These are phyloP conservation scores for Mobula hypostoma DNA, from an alignment of 2,113 vertebrate genomes.

Conservation along the genomic window DNA sequence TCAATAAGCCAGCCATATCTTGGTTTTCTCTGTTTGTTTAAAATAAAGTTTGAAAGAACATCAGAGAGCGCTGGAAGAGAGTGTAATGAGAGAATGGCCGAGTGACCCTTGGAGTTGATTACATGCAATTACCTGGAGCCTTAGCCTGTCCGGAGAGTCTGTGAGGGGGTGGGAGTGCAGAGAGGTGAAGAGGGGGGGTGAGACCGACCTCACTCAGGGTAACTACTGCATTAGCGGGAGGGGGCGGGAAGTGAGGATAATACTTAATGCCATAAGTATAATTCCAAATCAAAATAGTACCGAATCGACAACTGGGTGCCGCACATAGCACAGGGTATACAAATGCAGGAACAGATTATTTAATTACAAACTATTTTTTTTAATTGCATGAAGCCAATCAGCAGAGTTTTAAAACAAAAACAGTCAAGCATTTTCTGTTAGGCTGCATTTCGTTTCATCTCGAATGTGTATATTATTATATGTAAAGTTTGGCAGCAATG, in stretches of 20 bases:
- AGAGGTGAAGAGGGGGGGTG: not conserved
- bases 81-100: constrained; percentile 83
- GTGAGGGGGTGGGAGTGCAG: constrained; percentile 14
- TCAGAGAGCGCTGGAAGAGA: constrained; percentile 72
- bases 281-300: not conserved
- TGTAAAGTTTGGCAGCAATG: not conserved
- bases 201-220: constrained; percentile 13
- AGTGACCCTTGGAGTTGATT: constrained; percentile 82
- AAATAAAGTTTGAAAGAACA: constrained; percentile 86
- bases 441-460: not conserved
- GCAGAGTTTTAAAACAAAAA: not conserved
- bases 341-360: not conserved
- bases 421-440: not conserved
- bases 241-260: not conserved
- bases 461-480: not conserved
- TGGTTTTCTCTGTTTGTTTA: constrained; percentile 78
- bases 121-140: constrained; percentile 92
- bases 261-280: not conserved
- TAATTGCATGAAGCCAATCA: not conserved
- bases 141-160: constrained; percentile 54
- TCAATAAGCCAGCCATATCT: constrained; percentile 44
- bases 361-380: not conserved
- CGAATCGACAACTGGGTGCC: not conserved
- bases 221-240: constrained; percentile 25
- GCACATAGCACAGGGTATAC: not conserved